Evolutionary conservation across 2,113 vertebrate species (phyloP), one percentile per base, ranked within the genome.

Genomic region (Spea bombifrons): DNA sequence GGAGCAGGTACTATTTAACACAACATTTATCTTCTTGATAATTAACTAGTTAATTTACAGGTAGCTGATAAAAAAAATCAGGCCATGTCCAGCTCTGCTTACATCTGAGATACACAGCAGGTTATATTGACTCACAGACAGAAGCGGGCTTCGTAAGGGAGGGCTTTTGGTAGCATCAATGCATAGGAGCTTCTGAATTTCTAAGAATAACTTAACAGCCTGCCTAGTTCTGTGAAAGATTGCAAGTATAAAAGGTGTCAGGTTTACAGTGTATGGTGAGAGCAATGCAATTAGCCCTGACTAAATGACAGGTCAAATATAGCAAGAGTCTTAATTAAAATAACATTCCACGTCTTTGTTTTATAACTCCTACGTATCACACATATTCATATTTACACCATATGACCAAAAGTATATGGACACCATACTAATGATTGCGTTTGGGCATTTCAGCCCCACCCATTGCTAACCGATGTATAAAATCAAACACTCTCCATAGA

Each of bases 281-380:
- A 55, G 43, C 17, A 12, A 76, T 68, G 63, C 64, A 66, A 53
- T 52, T 75, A 66, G 6, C 64, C 65, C 61, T 75, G 64, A 75
- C 46, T 67, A 75, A 66, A 16, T 53, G 64, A 76, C 10, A 13
- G 75, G 44, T 76, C 64, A 68, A 44, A 44, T 53, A 59, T 66
- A 69, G 47, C 10, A 43, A 64, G 44, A n/a, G 57, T 74, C 45
- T 47, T 48, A 74, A 74, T 74, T 63, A 49, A 46, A 74, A 61
- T 8, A 48, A 61, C 65, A 75, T 64, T 12, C 15, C 9, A n/a
- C 4, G 10, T 63, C 59, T n/a, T n/a, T n/a, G 59, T 63, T n/a
- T 63, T 63, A 16, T 16, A 16, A 8, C 5, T 3, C 12, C 15
- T 7, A 63, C 59, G 17, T n/a, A 63, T n/a, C 13, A 63, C 30